Percentiles rank a stretch among this genome's conserved stretches.
Conservation (phyloP, 2,797 vertebrate species). For the Erpetoichthys calabaricus region DNA sequence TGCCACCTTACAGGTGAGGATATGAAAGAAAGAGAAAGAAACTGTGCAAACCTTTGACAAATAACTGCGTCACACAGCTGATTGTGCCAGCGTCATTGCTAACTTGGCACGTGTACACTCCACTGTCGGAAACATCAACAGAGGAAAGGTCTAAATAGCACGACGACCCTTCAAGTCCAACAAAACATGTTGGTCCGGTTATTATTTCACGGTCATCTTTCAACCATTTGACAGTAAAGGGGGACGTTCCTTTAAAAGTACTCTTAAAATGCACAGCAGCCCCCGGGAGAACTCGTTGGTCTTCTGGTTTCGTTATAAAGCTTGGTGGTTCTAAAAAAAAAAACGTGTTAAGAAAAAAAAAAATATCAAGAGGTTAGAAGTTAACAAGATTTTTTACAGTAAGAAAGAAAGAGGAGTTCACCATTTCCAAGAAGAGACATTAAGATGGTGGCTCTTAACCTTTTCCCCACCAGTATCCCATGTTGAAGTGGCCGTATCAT, state of each 20-base stretch:
- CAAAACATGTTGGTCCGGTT: conserved; percentile 78
- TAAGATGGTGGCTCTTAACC: no score
- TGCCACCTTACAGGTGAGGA: no score
- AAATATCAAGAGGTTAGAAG: conserved; percentile 2
- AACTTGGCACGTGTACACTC: conserved; percentile 85
- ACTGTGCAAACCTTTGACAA: conserved; percentile 80
- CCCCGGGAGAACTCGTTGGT: conserved; percentile 71
- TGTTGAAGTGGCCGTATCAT: no score
- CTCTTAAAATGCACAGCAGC: conserved; percentile 79
- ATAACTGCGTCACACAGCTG: conserved; percentile 71
- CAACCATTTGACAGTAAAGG: conserved; percentile 92
- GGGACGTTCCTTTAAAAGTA: conserved; percentile 79
- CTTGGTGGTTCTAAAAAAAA: conserved; percentile 78
- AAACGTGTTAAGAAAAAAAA: conserved; percentile 40
- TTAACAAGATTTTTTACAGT: no score
- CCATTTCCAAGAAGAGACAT: no score
- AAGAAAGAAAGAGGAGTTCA: no score
- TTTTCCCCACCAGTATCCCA: no score
- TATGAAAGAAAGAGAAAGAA: conserved; percentile 19
- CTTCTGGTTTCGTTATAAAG: conserved; percentile 72
- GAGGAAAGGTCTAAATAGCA: conserved; percentile 87
- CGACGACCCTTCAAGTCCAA: conserved; percentile 71
- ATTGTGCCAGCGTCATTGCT: conserved; percentile 88
- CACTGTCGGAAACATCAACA: conserved; percentile 68
- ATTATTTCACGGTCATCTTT: conserved; percentile 82